These are phyloP conservation scores for Macroglossus sobrinus DNA, from an alignment of 2,113 vertebrate genomes.

Conservation along the genomic window DNA sequence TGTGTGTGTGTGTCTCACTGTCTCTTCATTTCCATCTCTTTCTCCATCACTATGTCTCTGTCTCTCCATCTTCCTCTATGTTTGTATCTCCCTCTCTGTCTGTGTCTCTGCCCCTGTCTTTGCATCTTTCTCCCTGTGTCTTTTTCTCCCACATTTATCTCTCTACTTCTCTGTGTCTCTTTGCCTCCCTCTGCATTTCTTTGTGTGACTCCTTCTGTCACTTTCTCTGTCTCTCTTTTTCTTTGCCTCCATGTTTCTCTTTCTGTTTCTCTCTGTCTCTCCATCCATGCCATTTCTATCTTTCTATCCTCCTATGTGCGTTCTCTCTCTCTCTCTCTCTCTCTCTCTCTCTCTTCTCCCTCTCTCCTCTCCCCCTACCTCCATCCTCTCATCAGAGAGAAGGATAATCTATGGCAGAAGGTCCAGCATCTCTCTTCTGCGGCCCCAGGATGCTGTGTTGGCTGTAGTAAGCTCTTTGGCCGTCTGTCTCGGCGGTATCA, in stretches of 20 bases:
- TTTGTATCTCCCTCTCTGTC: not conserved
- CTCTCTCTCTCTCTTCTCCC: not conserved
- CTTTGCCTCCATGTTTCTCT: not conserved
- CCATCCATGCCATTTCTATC: too few species aligned
- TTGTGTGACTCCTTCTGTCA: not conserved
- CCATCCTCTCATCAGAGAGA: slow-evolving; percentile 72
- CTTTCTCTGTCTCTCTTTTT: not conserved
- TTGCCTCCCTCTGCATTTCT: not conserved
- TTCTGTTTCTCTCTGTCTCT: not conserved
- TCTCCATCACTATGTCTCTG: not conserved
- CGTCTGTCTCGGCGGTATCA: slow-evolving; percentile 78
- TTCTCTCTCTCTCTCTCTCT: too few species aligned
- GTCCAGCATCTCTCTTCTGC: slow-evolving; percentile 68
- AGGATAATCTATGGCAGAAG: slow-evolving; percentile 83
- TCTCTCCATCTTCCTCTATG: not conserved
- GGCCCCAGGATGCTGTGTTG: slow-evolving; percentile 56
- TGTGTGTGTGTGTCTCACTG: not conserved
- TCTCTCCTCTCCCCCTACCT: not conserved
- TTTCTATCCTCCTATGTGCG: not conserved
- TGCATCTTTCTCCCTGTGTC: not conserved
- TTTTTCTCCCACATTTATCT: not conserved
- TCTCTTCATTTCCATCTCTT: not conserved
- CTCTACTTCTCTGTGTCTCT: not conserved
- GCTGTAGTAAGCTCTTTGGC: slow-evolving; percentile 79
- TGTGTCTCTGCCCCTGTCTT: not conserved